A percentile compares a stretch with the other conserved stretches of the same genome.
phyloP scores from a whole-genome alignment of 1,140 invertebrate species.

The Zophobas atratus region DNA sequence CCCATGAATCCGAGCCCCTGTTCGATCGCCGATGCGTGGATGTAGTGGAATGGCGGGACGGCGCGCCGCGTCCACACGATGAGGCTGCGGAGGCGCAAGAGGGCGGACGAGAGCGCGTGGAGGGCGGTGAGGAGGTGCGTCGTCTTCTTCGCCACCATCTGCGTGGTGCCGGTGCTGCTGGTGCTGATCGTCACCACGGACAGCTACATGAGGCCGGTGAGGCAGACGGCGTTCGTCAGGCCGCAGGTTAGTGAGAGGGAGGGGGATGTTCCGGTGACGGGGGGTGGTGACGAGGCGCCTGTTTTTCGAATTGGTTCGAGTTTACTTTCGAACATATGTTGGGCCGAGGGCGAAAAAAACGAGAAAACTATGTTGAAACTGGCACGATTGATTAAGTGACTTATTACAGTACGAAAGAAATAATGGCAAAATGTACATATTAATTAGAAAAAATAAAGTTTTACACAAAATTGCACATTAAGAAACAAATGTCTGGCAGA shows the following conservation, averaged over 20 bases:
- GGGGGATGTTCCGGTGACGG: too few species aligned
- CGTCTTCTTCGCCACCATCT: constrained; percentile 66
- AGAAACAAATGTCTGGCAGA: too few species aligned
- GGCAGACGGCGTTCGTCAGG: constrained; percentile 48
- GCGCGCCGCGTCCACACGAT: constrained; percentile 47
- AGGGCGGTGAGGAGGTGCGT: constrained; percentile 66
- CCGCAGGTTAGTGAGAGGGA: constrained; percentile 48
- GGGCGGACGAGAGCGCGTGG: constrained; percentile 59
- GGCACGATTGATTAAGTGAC: too few species aligned
- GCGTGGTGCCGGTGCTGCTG: constrained; percentile 65
- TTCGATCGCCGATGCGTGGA: not conserved
- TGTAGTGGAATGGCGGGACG: constrained; percentile 17
- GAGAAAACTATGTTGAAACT: too few species aligned
- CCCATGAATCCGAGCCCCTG: constrained; percentile 19
- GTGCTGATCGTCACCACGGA: constrained; percentile 67
- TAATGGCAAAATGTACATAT: too few species aligned
- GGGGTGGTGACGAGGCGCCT: too few species aligned
- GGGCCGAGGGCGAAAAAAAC: too few species aligned
- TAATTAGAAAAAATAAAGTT: too few species aligned
- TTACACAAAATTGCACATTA: too few species aligned
- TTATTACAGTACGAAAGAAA: too few species aligned
- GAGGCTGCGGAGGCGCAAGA: constrained; percentile 61
- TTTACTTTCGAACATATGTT: too few species aligned
- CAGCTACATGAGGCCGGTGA: constrained; percentile 64
- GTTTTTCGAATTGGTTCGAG: too few species aligned